A percentile compares a stretch with the other conserved stretches of the same genome.
phyloP scores from a whole-genome alignment of 2,888 invertebrate species.

The Leucania comma region DNA sequence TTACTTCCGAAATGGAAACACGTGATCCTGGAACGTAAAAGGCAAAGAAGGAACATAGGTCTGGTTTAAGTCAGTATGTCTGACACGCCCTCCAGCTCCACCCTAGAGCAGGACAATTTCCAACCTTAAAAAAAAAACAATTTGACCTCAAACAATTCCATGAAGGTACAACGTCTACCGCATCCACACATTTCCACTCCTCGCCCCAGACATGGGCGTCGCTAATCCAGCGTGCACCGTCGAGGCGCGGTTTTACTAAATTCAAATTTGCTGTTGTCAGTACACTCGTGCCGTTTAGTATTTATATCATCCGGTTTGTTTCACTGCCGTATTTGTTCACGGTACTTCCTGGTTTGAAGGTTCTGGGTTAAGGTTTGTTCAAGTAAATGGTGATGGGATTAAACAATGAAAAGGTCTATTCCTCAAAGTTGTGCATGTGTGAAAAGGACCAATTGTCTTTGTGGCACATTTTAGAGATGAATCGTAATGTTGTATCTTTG shows the following conservation, averaged over 20 bases:
- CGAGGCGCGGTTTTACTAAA: constrained; percentile 82
- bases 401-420: neutral
- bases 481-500: too few relatives aligned
- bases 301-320: constrained; percentile 59
- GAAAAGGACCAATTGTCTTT: too few relatives aligned
- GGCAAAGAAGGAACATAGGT: too few relatives aligned
- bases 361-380: neutral
- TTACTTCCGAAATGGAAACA: too few relatives aligned
- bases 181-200: constrained; percentile 50
- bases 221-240: constrained; percentile 72
- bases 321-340: constrained; percentile 44
- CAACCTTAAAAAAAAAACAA: neutral
- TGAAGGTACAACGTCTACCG: neutral
- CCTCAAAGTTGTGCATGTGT: neutral
- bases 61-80: too few relatives aligned
- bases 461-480: too few relatives aligned
- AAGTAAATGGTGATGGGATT: constrained; percentile 5
- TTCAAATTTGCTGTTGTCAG: constrained; percentile 85
- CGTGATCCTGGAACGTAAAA: too few relatives aligned
- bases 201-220: constrained; percentile 56
- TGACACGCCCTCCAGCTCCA: too few relatives aligned
- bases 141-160: neutral
- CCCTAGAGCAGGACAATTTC: too few relatives aligned
- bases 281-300: constrained; percentile 61
- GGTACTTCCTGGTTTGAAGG: constrained; percentile 15